Conservation (phyloP, 2,113 vertebrate genomes). For the Deroptyus accipitrinus region DNA sequence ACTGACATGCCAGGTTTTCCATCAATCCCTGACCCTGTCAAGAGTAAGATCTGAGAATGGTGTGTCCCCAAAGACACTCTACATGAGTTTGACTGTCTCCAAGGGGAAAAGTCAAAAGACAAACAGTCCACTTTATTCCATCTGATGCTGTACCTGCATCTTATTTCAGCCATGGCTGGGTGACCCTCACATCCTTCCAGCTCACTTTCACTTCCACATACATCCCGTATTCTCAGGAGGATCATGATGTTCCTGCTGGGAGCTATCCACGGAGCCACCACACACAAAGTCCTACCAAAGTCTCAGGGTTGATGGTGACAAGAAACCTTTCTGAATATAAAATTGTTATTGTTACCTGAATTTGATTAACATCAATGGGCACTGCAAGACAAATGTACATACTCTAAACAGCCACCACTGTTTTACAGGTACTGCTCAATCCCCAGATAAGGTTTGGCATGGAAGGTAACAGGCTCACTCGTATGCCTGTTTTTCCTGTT, state of each 20-base stretch:
- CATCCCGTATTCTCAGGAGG: not conserved
- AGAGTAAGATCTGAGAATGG: not conserved
- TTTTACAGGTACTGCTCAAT: rapidly evolving
- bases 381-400: rapidly evolving
- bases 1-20: not conserved
- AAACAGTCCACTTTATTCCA: not conserved
- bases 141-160: not conserved
- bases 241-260: not conserved
- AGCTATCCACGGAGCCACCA: not conserved
- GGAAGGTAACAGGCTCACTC: not conserved
- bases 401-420: not conserved
- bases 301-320: not conserved
- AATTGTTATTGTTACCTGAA: too few species aligned
- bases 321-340: not conserved
- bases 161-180: rapidly evolving
- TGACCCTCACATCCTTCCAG: not conserved
- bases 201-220: not conserved
- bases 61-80: not conserved
- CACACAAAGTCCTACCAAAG: not conserved
- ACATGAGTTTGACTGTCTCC: not conserved
- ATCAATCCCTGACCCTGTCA: not conserved
- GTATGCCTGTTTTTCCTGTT: rapidly evolving
- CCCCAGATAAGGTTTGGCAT: not conserved
- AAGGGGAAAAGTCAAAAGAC: not conserved
- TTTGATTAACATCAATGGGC: too few species aligned